Conservation (phyloP, 1,140 invertebrate species). For the Schlechtendalia chinensis region DNA sequence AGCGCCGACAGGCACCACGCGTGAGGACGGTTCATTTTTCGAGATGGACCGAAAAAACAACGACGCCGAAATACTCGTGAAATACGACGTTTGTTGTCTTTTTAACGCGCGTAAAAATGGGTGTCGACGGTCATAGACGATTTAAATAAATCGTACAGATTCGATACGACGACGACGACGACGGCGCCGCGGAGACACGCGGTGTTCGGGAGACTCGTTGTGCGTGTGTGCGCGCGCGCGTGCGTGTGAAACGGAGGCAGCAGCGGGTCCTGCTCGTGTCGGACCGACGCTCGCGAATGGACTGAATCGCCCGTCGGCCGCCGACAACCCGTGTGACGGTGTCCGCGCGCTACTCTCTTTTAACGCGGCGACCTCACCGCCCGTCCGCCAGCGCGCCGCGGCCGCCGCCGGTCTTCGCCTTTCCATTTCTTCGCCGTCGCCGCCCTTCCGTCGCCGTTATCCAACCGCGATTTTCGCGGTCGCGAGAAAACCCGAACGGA, state of each 20-base stretch:
- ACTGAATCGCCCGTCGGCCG: constrained; percentile 42
- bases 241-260: no score
- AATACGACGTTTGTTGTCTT: no score
- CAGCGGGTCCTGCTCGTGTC: constrained; percentile 44
- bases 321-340: constrained; percentile 20
- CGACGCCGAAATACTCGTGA: no score
- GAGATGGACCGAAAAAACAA: no score
- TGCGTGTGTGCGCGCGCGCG: no score
- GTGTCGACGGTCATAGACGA: no score
- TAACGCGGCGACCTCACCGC: constrained; percentile 37
- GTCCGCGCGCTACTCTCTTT: constrained; percentile 33
- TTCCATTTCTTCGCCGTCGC: constrained; percentile 45
- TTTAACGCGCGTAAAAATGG: no score
- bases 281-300: constrained; percentile 46
- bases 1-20: constrained; percentile 32
- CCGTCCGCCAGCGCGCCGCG: constrained; percentile 1
- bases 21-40: constrained; percentile 9
- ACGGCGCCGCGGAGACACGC: background rate
- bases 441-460: background rate
- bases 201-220: background rate
- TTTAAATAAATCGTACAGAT: no score
- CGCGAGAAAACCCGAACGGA: no score
- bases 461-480: no score
- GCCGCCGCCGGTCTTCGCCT: constrained; percentile 24
- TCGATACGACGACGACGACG: no score